Percentiles rank a stretch among this genome's conserved stretches.
Conservation (phyloP, 2,888 invertebrate genomes). For the Cetonia aurata region DNA sequence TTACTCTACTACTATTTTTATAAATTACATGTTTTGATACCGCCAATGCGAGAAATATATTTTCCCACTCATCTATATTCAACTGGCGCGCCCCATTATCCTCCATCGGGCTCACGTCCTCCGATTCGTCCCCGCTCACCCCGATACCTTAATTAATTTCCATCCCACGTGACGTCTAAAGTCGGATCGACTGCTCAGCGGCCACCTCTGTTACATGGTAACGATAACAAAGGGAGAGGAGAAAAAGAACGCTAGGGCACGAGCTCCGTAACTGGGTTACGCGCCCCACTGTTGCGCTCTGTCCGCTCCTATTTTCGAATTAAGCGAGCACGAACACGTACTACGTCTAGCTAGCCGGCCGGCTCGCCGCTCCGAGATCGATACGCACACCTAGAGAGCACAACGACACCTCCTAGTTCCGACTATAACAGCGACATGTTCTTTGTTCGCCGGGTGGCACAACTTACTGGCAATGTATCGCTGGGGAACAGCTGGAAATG, state of each 20-base stretch:
- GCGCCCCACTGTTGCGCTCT: constrained; percentile 4
- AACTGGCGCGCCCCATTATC: neutral
- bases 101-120: neutral
- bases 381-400: neutral
- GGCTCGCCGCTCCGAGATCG: neutral
- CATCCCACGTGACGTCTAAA: constrained; percentile 4
- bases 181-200: too few species aligned
- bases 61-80: too few species aligned
- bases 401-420: too few species aligned
- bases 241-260: neutral
- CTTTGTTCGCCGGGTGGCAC: too few species aligned
- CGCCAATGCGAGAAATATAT: too few species aligned
- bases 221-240: neutral
- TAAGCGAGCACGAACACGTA: constrained; percentile 7
- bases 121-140: neutral
- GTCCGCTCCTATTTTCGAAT: constrained; percentile 9
- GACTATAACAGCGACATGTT: too few species aligned
- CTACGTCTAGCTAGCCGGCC: neutral
- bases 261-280: neutral
- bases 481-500: too few species aligned
- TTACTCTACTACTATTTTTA: too few species aligned
- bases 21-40: too few species aligned
- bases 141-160: constrained; percentile 24
- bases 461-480: too few species aligned
- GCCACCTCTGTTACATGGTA: too few species aligned